phyloP scores from a whole-genome alignment of 2,797 vertebrate species.

The Chaetophractus vellerosus region DNA sequence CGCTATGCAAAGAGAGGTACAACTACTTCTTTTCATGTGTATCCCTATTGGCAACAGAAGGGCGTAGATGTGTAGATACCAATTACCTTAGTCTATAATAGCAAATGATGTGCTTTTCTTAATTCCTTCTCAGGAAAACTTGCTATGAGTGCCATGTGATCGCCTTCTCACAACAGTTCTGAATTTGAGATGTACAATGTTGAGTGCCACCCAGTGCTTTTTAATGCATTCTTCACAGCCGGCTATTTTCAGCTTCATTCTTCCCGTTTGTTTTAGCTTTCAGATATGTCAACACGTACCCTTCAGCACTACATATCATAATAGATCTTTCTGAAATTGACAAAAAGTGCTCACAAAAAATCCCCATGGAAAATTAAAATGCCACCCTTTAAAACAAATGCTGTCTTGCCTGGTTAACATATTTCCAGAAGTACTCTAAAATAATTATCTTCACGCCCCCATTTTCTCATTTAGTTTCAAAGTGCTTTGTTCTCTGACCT shows the following conservation, averaged over 20 bases:
- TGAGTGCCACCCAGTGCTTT: constrained; percentile 81
- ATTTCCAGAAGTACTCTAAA: constrained; percentile 81
- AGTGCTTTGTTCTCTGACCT: constrained; percentile 75
- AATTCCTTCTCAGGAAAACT: constrained; percentile 81
- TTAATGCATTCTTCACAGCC: constrained; percentile 83
- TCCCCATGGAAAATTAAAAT: constrained; percentile 73
- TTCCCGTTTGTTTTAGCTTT: constrained; percentile 84
- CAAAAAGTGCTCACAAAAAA: constrained; percentile 78
- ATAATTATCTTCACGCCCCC: constrained; percentile 68
- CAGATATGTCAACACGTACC: constrained; percentile 85
- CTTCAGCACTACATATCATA: constrained; percentile 78
- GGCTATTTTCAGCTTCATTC: constrained; percentile 86
- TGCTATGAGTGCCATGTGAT: constrained; percentile 76
- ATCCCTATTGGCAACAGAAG: background rate
- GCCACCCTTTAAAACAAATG: constrained; percentile 75
- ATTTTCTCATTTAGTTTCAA: constrained; percentile 74
- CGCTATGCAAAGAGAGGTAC: constrained; percentile 22
- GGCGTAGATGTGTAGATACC: constrained; percentile 75
- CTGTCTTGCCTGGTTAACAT: constrained; percentile 69
- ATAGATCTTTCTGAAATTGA: constrained; percentile 78
- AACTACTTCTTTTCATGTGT: constrained; percentile 2
- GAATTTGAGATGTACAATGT: constrained; percentile 79
- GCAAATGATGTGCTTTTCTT: constrained; percentile 75
- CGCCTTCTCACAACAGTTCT: constrained; percentile 79
- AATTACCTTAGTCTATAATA: constrained; percentile 77